Percentiles rank a stretch among this genome's conserved stretches.
Conservation (phyloP, 2,113 vertebrate genomes). For the Siniperca chuatsi region DNA sequence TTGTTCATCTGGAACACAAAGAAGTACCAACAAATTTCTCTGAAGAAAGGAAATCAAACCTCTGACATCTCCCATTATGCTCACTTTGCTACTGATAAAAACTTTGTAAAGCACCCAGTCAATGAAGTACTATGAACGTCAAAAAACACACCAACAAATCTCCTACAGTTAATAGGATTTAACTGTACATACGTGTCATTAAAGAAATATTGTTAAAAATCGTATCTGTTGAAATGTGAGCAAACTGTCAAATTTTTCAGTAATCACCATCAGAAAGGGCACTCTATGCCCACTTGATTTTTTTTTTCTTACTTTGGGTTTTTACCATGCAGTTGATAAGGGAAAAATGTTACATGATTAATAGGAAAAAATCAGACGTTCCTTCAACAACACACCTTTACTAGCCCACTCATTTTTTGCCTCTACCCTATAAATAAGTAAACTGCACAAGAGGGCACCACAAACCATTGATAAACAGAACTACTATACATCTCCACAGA, state of each 20-base stretch:
- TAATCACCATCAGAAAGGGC: background rate
- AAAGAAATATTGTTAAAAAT: background rate
- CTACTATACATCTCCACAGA: background rate
- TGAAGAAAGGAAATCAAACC: constrained; percentile 30
- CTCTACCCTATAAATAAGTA: constrained; percentile 17
- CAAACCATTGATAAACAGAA: constrained; percentile 6
- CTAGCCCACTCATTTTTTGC: constrained; percentile 34
- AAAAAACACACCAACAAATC: background rate
- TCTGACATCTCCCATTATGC: background rate
- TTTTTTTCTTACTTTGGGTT: constrained; percentile 27
- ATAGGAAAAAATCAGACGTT: constrained; percentile 49
- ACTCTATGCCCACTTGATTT: constrained; percentile 15
- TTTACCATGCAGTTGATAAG: constrained; percentile 41
- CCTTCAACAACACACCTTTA: constrained; percentile 18
- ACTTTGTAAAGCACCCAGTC: background rate
- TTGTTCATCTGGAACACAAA: background rate
- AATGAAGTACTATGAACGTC: background rate
- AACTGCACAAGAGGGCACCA: background rate
- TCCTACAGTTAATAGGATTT: too few relatives aligned
- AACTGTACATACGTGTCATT: background rate
- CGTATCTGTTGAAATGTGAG: background rate
- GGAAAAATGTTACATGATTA: constrained; percentile 54
- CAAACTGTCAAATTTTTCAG: background rate
- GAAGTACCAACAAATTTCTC: constrained; percentile 5
- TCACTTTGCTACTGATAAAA: background rate